Percentiles rank a stretch among this genome's conserved stretches.
Conservation (phyloP, 2,888 invertebrate species). For the Aphrophora alni region DNA sequence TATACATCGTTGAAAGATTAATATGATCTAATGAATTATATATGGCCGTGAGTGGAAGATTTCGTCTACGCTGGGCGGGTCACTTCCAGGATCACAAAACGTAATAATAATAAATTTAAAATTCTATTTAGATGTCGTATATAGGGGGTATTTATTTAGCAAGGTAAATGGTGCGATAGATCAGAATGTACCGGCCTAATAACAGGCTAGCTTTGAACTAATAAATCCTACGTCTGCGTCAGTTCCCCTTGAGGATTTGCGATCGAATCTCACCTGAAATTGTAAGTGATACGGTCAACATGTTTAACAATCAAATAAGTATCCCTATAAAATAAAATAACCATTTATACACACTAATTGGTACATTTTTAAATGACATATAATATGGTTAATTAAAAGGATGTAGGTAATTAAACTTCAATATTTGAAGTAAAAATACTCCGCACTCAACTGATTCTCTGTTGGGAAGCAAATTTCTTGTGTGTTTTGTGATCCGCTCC, state of each 20-base stretch:
- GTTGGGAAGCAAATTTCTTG: too few relatives aligned
- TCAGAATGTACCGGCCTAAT: neutral
- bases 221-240: neutral
- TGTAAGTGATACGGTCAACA: too few relatives aligned
- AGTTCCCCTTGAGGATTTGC: neutral
- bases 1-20: neutral
- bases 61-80: neutral
- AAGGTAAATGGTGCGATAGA: neutral
- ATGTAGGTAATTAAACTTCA: too few relatives aligned
- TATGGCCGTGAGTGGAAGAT: neutral
- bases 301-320: too few relatives aligned
- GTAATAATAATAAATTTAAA: constrained; percentile 4
- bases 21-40: neutral
- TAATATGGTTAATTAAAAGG: too few relatives aligned
- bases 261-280: neutral
- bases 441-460: too few relatives aligned
- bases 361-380: too few relatives aligned
- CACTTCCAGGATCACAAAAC: neutral
- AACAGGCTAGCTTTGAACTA: neutral
- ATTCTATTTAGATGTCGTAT: constrained; percentile 6
- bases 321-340: too few relatives aligned
- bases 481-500: too few relatives aligned
- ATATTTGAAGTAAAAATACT: too few relatives aligned
- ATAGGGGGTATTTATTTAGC: neutral
- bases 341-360: too few relatives aligned